A percentile compares a stretch with the other conserved stretches of the same genome.
Evolutionary conservation across 2,797 vertebrate species (phyloP).

Genomic region (Chaetophractus vellerosus): DNA sequence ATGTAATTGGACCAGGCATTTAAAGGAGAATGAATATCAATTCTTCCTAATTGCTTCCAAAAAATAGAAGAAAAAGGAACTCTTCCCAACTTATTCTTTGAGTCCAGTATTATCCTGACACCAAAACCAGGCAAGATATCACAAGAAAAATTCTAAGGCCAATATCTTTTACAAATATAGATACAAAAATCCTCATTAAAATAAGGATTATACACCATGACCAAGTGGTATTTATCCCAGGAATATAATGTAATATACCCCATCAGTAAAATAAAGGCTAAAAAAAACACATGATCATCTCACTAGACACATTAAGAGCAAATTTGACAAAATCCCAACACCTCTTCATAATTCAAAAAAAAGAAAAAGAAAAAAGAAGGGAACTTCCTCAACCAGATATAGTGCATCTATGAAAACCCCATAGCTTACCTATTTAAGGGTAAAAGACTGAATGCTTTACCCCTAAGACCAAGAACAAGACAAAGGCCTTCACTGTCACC

Average conservation of each 20-base stretch:
- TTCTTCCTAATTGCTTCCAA: not conserved
- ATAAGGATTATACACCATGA: not conserved
- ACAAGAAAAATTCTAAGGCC: not conserved
- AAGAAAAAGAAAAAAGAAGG: not conserved
- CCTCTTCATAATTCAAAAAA: not conserved
- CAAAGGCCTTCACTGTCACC: not conserved
- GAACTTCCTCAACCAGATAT: not conserved
- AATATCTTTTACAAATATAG: not conserved
- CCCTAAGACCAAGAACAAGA: not conserved
- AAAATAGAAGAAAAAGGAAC: not conserved
- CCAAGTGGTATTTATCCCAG: not conserved
- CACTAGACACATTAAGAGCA: not conserved
- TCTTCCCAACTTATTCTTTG: not conserved
- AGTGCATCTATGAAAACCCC: not conserved
- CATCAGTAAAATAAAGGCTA: conserved; percentile 19
- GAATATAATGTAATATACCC: not conserved
- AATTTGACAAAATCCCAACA: not conserved
- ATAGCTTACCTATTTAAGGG: not conserved
- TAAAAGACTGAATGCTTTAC: not conserved
- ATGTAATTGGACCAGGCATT: not conserved
- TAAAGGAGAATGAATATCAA: conserved; percentile 14
- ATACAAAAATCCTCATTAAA: not conserved
- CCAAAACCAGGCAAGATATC: not conserved
- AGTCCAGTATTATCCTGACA: not conserved
- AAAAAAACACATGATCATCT: not conserved